Percentiles rank a stretch among this genome's conserved stretches.
Evolutionary conservation across 2,888 invertebrate species (phyloP).

Genomic region (Temnothorax ravouxi): DNA sequence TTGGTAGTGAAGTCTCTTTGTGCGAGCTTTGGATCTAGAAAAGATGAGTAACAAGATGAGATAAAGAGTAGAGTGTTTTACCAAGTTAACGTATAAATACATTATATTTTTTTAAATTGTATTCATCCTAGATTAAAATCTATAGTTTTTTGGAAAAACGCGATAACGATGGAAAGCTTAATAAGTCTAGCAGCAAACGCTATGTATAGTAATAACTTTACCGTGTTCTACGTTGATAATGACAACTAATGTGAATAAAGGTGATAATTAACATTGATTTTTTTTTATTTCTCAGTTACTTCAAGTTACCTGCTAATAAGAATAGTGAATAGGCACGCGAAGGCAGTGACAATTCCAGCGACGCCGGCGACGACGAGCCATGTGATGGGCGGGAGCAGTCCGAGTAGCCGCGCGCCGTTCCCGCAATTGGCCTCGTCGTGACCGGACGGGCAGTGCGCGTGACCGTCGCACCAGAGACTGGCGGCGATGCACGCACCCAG

Average conservation of each 20-base stretch:
- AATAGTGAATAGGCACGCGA: constrained; percentile 86
- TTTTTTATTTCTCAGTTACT: neutral
- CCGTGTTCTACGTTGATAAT: neutral
- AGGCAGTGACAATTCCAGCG: constrained; percentile 86
- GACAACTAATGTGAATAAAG: neutral
- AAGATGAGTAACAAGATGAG: neutral
- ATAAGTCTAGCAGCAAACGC: neutral
- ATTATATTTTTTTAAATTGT: neutral
- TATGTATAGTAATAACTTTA: neutral
- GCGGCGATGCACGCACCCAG: constrained; percentile 85
- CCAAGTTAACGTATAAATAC: neutral
- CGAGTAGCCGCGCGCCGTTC: constrained; percentile 85
- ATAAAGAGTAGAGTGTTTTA: neutral
- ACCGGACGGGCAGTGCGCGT: constrained; percentile 86
- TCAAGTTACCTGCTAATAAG: constrained; percentile 86
- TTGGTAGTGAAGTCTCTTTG: constrained; percentile 87
- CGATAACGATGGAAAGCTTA: neutral
- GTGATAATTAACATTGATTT: neutral
- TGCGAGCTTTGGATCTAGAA: constrained; percentile 87
- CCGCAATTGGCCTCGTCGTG: constrained; percentile 90
- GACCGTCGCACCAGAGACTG: constrained; percentile 87
- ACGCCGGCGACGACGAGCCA: constrained; percentile 84
- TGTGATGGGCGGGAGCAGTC: constrained; percentile 88
- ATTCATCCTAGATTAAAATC: neutral
- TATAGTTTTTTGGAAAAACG: neutral